Percentiles rank a stretch among this genome's conserved stretches.
phyloP scores from a whole-genome alignment of 2,797 vertebrate genomes.

The Spondyliosoma cantharus region DNA sequence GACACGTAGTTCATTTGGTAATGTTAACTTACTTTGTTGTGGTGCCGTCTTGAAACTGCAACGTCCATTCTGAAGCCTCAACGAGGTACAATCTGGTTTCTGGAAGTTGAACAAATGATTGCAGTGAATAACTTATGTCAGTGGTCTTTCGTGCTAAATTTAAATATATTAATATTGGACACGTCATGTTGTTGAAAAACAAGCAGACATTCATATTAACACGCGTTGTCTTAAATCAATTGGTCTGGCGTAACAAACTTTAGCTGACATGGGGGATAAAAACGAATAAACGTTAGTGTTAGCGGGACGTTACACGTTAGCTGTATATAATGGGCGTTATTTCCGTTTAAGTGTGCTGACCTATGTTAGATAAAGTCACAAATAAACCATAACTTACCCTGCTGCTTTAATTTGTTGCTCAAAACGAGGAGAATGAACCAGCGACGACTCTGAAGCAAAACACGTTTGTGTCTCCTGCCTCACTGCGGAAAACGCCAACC shows the following conservation, averaged over 20 bases:
- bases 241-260: not conserved
- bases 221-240: accelerated
- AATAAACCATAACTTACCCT: conserved; percentile 31
- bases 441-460: not conserved
- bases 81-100: not conserved
- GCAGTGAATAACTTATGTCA: not conserved
- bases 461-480: not conserved
- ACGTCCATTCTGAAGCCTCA: conserved; percentile 63
- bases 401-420: too few relatives aligned
- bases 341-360: accelerated
- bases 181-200: not conserved
- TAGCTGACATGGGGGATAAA: not conserved
- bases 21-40: conserved; percentile 61
- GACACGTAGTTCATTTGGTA: not conserved
- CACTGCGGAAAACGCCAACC: not conserved
- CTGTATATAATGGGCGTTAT: accelerated
- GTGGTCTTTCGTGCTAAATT: too few relatives aligned
- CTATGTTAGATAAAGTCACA: not conserved
- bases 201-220: not conserved
- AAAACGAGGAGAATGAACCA: not conserved
- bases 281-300: not conserved
- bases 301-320: not conserved
- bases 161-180: not conserved
- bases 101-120: not conserved
- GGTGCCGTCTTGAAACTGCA: conserved; percentile 45